Percentiles rank a stretch among this genome's conserved stretches.
phyloP scores from a whole-genome alignment of 2,888 invertebrate species.

The Bruchidius siliquastri region DNA sequence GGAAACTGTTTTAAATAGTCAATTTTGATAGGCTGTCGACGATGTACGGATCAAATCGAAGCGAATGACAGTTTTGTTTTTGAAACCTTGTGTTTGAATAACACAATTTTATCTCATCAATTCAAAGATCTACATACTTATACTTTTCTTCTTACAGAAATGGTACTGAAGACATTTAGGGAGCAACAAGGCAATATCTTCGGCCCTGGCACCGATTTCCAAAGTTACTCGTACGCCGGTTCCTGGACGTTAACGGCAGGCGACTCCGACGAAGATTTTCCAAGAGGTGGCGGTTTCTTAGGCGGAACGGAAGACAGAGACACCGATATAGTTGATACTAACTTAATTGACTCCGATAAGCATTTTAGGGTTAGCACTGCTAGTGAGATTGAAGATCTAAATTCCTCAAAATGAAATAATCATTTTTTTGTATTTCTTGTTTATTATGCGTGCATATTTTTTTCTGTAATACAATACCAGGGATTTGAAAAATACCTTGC shows the following conservation, averaged over 20 bases:
- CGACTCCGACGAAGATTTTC: not conserved
- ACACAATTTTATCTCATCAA: no score
- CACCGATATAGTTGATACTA: not conserved
- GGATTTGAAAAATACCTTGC: no score
- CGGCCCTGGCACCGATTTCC: constrained; percentile 2
- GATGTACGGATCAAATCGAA: no score
- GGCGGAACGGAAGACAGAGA: not conserved
- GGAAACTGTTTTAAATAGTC: no score
- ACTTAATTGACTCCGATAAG: not conserved
- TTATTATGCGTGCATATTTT: not conserved
- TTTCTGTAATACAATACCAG: no score
- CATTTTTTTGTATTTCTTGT: not conserved
- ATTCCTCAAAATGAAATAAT: not conserved
- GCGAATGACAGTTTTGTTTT: no score
- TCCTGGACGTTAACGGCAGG: not conserved
- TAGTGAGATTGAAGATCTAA: not conserved
- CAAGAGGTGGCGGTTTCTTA: not conserved
- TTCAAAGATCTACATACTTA: no score
- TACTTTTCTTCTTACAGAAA: not conserved
- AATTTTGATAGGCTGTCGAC: no score
- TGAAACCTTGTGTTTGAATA: no score
- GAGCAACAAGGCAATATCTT: not conserved
- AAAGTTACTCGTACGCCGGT: constrained; percentile 10
- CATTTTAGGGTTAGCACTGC: not conserved
- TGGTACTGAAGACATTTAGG: not conserved